Conservation (phyloP, 2,888 invertebrate genomes). For the Pristionchus japonicus region DNA sequence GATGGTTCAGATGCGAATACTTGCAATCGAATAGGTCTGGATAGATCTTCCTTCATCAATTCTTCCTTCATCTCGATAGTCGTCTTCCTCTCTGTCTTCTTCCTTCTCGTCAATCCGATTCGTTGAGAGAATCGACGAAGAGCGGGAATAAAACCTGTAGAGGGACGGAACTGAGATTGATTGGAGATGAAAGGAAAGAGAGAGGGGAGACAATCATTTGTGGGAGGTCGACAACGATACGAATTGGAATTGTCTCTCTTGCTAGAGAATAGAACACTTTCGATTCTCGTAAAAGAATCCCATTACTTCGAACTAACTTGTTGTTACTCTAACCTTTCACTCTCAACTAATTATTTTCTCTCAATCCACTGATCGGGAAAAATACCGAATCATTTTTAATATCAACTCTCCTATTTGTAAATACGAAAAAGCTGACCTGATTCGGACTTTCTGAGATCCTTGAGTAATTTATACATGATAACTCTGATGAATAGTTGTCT, state of each 20-base stretch:
- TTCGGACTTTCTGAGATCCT: constrained; percentile 27
- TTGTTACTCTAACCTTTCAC: not conserved
- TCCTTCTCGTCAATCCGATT: not conserved
- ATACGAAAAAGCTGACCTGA: not conserved
- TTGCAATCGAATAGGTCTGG: not conserved
- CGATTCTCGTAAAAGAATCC: not conserved
- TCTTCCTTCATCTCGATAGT: not conserved
- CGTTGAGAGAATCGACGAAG: constrained; percentile 46
- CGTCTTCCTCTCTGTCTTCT: not conserved
- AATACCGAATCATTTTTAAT: not conserved
- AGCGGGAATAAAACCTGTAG: constrained; percentile 27
- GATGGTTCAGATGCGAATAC: constrained; percentile 17
- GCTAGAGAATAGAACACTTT: not conserved
- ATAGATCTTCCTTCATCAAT: not conserved
- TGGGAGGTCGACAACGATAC: not conserved
- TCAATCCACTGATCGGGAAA: not conserved
- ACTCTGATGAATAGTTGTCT: constrained; percentile 25
- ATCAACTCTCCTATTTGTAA: too few relatives aligned
- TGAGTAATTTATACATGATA: constrained; percentile 2
- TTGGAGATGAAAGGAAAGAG: not conserved
- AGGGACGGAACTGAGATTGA: not conserved
- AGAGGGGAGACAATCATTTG: not conserved
- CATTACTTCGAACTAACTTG: not conserved
- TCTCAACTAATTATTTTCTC: not conserved
- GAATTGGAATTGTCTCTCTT: not conserved